Evolutionary conservation across 2,888 invertebrate species (phyloP), one percentile per base, ranked within the genome.

Genomic region (Dicycla oo): DNA sequence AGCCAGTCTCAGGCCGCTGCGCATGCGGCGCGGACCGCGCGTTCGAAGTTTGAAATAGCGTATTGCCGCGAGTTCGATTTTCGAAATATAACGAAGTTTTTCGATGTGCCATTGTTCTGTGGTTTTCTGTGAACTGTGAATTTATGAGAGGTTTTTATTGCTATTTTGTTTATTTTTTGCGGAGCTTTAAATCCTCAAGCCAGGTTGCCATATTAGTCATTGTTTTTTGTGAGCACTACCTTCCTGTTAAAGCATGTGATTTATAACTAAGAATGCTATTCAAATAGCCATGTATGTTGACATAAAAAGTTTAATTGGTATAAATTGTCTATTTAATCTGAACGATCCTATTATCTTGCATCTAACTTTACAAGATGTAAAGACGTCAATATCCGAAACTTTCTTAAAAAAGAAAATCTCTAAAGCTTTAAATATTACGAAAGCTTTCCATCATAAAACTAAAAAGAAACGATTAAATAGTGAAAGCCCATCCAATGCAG

Each of bases 1-100:
- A 91, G 92, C 86, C 93, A 95, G 95, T 95, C 95, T 95, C 93
- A 88, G 88, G 87, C 86, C 91, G 94, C 87, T 89, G 94, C 94
- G 94, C 94, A 89, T 82, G 93, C 94, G 94, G 90, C 92, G 93
- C 92, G 89, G 92, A 87, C 87, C 90, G 89, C 89, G 91, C 89
- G 85, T 88, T 89, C 88, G 87, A 88, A 81, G 87, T 90, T 90
- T 86, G 78, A 89, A 92, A 87, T 89, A 89, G 88, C 90, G 92
- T 89, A 88, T 87, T 82, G 81, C 78, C 91, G 91, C 91, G 80
- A 86, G 88, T 89, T 91, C 87, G 88, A 87, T 90, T 87, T 90
- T 91, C 87, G 86, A 89, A 90, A 88, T 88, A 88, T 87, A 83
- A 74, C 82, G 93, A 94, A 94, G 91, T 94, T 94, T 93, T 88